These are phyloP conservation scores for Xenotilapia caudafasciata DNA, from an alignment of 2,113 vertebrate species.

Conservation along the genomic window DNA sequence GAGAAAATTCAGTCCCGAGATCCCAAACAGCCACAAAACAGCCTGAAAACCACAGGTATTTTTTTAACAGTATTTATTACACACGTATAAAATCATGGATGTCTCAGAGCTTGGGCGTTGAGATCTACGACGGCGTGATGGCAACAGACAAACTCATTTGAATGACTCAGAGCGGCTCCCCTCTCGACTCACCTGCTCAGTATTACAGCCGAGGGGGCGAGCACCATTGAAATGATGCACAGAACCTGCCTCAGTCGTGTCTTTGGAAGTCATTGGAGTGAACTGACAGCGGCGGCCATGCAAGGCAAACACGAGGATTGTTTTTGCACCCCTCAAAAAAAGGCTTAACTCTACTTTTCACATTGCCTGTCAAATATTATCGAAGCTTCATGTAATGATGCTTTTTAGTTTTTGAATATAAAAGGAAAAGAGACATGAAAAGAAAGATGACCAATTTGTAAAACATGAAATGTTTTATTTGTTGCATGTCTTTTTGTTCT, in stretches of 20 bases:
- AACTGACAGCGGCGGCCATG: constrained; percentile 31
- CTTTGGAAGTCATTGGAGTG: constrained; percentile 31
- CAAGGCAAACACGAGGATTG: constrained; percentile 14
- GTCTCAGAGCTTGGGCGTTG: not conserved
- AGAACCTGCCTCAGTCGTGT: constrained; percentile 8
- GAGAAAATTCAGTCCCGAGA: not conserved
- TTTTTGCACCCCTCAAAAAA: constrained; percentile 19
- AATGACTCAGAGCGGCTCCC: not conserved
- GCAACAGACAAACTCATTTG: not conserved
- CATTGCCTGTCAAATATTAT: constrained; percentile 68
- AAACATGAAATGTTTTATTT: constrained; percentile 79
- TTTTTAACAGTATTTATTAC: constrained; percentile 29
- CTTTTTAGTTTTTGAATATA: constrained; percentile 71
- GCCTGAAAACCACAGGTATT: not conserved
- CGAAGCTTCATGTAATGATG: constrained; percentile 75
- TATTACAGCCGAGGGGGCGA: not conserved
- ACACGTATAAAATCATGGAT: constrained; percentile 14
- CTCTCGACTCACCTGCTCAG: not conserved
- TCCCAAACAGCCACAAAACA: not conserved
- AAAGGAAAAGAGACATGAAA: constrained; percentile 50
- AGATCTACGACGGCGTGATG: not conserved
- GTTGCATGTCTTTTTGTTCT: constrained; percentile 78
- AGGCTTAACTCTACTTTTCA: constrained; percentile 51
- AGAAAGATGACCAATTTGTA: constrained; percentile 69
- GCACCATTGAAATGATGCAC: not conserved